Conservation (phyloP, 2,113 vertebrate species). For the Corapipo altera region DNA sequence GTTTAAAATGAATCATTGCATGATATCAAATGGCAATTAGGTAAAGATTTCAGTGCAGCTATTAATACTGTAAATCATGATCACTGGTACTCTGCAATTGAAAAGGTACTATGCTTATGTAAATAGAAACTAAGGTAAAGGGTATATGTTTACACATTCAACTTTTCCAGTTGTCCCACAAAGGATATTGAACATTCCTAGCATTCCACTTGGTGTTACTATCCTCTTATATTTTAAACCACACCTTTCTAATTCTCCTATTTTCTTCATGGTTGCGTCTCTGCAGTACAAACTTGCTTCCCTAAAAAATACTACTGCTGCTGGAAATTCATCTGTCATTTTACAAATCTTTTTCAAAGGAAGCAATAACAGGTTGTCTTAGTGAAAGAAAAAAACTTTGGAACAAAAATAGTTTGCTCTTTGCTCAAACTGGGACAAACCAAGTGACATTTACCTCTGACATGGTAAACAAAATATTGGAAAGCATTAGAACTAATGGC, state of each 20-base stretch:
- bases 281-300: conserved; percentile 21
- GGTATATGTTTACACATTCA: background rate
- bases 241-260: conserved; percentile 37
- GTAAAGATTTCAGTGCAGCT: background rate
- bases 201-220: conserved; percentile 12
- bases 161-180: background rate
- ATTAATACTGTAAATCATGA: background rate
- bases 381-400: conserved; percentile 9
- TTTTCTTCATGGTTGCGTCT: conserved; percentile 42
- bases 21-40: background rate
- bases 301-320: conserved; percentile 52
- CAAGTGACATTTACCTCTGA: conserved; percentile 70
- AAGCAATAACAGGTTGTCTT: conserved; percentile 73
- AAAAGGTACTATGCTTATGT: background rate
- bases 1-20: background rate
- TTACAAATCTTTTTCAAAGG: conserved; percentile 61
- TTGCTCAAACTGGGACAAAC: conserved; percentile 53
- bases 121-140: background rate
- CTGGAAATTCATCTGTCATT: conserved; percentile 72
- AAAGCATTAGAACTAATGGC: conserved; percentile 70
- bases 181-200: background rate
- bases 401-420: conserved; percentile 10
- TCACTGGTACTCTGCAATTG: background rate
- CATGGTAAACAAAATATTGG: conserved; percentile 71
- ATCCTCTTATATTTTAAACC: conserved; percentile 54